Conservation (phyloP, 2,113 vertebrate genomes). For the Egretta garzetta region DNA sequence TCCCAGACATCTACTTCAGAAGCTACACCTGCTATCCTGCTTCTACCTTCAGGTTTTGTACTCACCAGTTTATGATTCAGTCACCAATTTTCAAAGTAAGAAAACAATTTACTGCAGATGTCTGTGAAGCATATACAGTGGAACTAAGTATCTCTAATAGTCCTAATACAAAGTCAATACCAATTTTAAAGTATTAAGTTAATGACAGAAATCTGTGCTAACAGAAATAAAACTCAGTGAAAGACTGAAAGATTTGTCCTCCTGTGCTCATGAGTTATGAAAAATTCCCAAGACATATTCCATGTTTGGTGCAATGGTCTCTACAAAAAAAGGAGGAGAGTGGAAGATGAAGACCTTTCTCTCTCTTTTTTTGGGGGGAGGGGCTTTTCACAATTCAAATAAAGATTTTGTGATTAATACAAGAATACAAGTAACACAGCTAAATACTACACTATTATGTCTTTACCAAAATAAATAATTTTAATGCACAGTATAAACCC, state of each 20-base stretch:
- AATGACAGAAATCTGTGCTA: not conserved
- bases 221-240: not conserved
- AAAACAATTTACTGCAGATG: not conserved
- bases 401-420: not conserved
- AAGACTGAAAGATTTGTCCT: not conserved
- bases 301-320: not conserved
- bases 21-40: not conserved
- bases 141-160: not conserved
- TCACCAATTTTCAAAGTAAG: not conserved
- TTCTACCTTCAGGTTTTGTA: not conserved
- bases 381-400: not conserved
- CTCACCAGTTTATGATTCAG: not conserved
- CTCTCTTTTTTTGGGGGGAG: not conserved
- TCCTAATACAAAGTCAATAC: not conserved
- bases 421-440: not conserved
- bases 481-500: not conserved
- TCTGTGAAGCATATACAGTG: not conserved
- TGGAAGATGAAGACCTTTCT: not conserved
- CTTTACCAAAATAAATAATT: not conserved
- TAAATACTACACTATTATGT: not conserved
- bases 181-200: not conserved
- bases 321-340: not conserved
- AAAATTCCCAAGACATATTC: not conserved
- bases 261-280: not conserved
- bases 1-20: not conserved